Evolutionary conservation across 2,888 invertebrate genomes (phyloP).

Genomic region (Brenthis hecate): DNA sequence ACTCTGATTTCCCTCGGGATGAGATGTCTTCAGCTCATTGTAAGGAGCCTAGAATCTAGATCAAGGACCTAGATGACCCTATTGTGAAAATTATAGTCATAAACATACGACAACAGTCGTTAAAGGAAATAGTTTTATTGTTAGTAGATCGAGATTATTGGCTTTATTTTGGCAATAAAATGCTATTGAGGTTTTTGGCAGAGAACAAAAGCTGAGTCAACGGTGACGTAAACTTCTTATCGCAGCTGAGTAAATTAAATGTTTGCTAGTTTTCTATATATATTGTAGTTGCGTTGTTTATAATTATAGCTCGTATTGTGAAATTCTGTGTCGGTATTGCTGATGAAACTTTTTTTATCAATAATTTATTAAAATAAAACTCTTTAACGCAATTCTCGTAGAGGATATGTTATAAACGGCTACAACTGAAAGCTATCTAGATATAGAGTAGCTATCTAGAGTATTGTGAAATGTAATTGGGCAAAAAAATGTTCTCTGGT

Average conservation of each 20-base stretch:
- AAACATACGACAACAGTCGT: neutral
- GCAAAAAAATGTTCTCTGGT: too few relatives aligned
- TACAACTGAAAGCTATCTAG: too few relatives aligned
- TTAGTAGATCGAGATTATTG: neutral
- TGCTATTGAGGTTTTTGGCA: slow-evolving; percentile 27
- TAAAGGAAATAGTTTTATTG: neutral
- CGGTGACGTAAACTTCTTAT: slow-evolving; percentile 39
- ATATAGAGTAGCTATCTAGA: too few relatives aligned
- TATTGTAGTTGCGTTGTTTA: slow-evolving; percentile 32
- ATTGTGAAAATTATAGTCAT: too few relatives aligned
- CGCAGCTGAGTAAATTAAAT: slow-evolving; percentile 34
- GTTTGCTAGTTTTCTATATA: slow-evolving; percentile 37
- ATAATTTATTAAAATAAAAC: too few relatives aligned
- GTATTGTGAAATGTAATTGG: too few relatives aligned
- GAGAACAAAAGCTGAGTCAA: slow-evolving; percentile 28
- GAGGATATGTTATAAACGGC: too few relatives aligned
- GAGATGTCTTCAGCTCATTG: neutral
- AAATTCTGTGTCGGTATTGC: slow-evolving; percentile 6
- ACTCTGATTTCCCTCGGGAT: neutral
- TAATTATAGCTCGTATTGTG: slow-evolving; percentile 21
- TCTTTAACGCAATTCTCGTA: too few relatives aligned
- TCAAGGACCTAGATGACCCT: too few relatives aligned
- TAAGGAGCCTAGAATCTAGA: too few relatives aligned
- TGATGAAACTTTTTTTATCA: too few relatives aligned
- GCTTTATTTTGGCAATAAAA: slow-evolving; percentile 17